phyloP scores from a whole-genome alignment of 2,113 vertebrate genomes.

The Noctilio leporinus region DNA sequence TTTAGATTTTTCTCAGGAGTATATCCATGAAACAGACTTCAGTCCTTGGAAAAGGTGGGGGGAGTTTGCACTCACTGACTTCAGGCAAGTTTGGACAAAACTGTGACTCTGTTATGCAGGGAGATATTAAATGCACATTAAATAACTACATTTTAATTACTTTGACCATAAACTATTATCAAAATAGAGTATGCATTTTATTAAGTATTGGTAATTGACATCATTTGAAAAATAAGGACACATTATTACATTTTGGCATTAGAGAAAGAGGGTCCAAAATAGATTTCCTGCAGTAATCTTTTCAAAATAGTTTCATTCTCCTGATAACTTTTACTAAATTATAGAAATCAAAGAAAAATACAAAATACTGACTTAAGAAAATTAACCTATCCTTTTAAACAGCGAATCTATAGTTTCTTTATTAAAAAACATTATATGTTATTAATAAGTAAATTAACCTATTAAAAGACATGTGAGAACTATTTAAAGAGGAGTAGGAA shows the following conservation, averaged over 20 bases:
- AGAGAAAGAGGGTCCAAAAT: neutral
- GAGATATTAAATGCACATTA: neutral
- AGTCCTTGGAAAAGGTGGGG: neutral
- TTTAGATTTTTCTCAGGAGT: neutral
- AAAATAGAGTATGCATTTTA: neutral
- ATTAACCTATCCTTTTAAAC: neutral
- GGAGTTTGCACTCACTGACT: neutral
- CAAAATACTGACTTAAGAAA: neutral
- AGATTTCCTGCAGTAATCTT: neutral
- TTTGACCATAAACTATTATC: neutral
- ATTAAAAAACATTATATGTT: slow-evolving; percentile 33
- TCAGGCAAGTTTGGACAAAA: neutral
- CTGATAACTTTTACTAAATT: slow-evolving; percentile 10
- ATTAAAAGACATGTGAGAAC: neutral
- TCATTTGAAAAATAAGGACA: neutral
- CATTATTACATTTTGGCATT: neutral
- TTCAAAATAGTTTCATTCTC: neutral
- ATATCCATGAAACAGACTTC: neutral
- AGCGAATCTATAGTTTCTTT: neutral
- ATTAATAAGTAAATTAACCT: slow-evolving; percentile 1
- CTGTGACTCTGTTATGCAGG: neutral
- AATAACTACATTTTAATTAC: neutral
- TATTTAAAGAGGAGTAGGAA: neutral
- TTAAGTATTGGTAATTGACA: neutral
- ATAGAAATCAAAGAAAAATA: slow-evolving; percentile 4